Base-by-base conservation (phyloP, 2,113 vertebrate species). In the Xenopus borealis region DNA sequence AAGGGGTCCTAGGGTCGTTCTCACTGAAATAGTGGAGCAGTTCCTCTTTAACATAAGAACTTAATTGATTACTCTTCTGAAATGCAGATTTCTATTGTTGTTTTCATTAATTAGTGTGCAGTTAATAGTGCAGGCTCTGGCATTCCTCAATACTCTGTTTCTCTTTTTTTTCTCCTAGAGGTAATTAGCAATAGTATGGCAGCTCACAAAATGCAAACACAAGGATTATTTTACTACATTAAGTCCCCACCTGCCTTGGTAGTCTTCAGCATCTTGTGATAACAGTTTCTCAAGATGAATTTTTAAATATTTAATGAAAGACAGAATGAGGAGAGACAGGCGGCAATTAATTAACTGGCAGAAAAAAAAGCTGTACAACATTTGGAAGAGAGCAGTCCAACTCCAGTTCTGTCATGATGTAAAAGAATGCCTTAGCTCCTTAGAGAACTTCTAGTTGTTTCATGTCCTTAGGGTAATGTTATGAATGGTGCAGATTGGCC, bases 31-130 rank as follows among this genome's bases (percentile, higher is more conserved):
- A 9, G 5, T 6, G 33, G 33, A 4, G 33, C 33, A 40, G 33
- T 9, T 40, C 33, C 33, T 6, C 33, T 40, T 40, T 40, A 40
- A 40, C 33, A 6, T 4, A 40, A 40, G 33, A 4, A 7, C 33
- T 40, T 40, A 40, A 40, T 40, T 40, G 33, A 40, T 6, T 40
- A 4, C 33, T 40, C 33, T 40, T 17, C 18, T 16, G 63, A 65
- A 12, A 44, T 33, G 27, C 23, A 63, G 4, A 63, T 65, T 18
- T 45, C 5, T 14, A 45, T 45, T 65, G 17, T 20, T 67, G 46
- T 23, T 67, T 50, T 20, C 45, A 50, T 18, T 50, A 45, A 67
- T 67, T 67, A 52, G 46, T 67, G 10, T 50, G 20, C 65, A 67
- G 65, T 50, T 47, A 45, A 3, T 10, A 67, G 10, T 13, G 12